Base-by-base conservation (phyloP, 2,888 invertebrate genomes). In the Neoscelio sp. region DNA sequence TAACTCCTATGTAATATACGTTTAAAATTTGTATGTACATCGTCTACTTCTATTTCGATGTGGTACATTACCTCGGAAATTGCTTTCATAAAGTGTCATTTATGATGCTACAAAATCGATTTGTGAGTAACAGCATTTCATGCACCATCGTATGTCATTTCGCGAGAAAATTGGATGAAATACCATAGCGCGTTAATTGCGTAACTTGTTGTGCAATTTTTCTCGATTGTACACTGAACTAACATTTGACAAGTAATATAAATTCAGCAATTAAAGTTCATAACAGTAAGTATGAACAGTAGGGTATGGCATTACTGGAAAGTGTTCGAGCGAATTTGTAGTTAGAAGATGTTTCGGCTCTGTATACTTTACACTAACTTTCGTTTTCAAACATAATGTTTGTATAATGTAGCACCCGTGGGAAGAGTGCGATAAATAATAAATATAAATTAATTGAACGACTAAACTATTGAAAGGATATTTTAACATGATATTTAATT, bases 201-300 rank as follows among this genome's bases (percentile, higher is more conserved):
- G 26, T 23, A 70, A 70, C 23, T 0, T 0, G 8, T 71, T 60
- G 26, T 44, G 33, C 12, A 40, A 71, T 58, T 30, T 20, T 1
- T 38, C 42, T 12, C 13, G 26, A 38, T 56, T 1, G 18, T 8
- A 28, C 18, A 2, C n/a, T n/a, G 23, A 26, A 54, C 44, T 54
- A 54, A 64, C 62, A 71, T 52, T 56, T 28, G 23, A 17, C 30
- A 8, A 42, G 26, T 46, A 62, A 35, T 28, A 26, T 35, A 40
- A 64, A 62, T 56, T 56, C 15, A 54, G 46, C 35, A 64, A 64
- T 73, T 73, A 62, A 60, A 54, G n/a, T n/a, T n/a, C n/a, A n/a
- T n/a, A n/a, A n/a, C n/a, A n/a, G n/a, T n/a, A n/a, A n/a, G n/a
- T n/a, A n/a, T n/a, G n/a, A n/a, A n/a, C n/a, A n/a, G 6, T 23